phyloP scores from a whole-genome alignment of 2,797 vertebrate genomes.

The Pseudochaenichthys georgianus region DNA sequence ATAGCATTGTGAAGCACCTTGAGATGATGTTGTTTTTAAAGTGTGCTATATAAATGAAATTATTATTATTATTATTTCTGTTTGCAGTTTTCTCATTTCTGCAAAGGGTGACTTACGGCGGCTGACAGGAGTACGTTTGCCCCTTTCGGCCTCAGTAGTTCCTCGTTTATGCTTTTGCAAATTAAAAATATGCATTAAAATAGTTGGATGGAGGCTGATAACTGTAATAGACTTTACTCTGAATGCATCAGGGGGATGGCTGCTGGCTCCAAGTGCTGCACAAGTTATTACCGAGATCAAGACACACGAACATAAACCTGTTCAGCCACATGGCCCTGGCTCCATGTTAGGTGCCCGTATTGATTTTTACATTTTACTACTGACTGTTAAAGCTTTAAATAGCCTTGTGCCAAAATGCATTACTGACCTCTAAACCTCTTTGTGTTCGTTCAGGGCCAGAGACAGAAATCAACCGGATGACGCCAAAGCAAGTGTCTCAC shows the following conservation, averaged over 20 bases:
- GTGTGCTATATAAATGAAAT: too few relatives aligned
- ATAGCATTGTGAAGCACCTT: too few relatives aligned
- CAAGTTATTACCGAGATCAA: conserved; percentile 57
- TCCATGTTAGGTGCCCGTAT: conserved; percentile 42
- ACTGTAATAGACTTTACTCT: conserved; percentile 1
- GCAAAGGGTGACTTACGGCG: not conserved
- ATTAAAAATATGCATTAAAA: not conserved
- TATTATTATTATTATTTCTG: not conserved
- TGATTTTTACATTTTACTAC: conserved; percentile 58
- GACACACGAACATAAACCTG: conserved; percentile 48
- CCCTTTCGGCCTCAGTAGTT: too few relatives aligned
- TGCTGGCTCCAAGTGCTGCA: conserved; percentile 20
- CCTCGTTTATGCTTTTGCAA: not conserved
- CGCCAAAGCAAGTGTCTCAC: not conserved
- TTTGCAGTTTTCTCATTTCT: not conserved
- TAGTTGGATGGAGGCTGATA: not conserved
- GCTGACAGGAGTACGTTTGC: too few relatives aligned
- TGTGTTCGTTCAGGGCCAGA: not conserved
- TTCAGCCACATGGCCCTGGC: conserved; percentile 30
- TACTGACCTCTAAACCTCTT: conserved; percentile 40
- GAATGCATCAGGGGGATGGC: conserved; percentile 25
- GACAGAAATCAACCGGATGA: conserved; percentile 5
- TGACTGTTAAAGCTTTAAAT: conserved; percentile 65
- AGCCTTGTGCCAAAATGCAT: conserved; percentile 52
- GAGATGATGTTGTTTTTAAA: too few relatives aligned